Evolutionary conservation across 2,888 invertebrate species (phyloP), one percentile per base, ranked within the genome.

Genomic region (Cosmopolites sordidus): DNA sequence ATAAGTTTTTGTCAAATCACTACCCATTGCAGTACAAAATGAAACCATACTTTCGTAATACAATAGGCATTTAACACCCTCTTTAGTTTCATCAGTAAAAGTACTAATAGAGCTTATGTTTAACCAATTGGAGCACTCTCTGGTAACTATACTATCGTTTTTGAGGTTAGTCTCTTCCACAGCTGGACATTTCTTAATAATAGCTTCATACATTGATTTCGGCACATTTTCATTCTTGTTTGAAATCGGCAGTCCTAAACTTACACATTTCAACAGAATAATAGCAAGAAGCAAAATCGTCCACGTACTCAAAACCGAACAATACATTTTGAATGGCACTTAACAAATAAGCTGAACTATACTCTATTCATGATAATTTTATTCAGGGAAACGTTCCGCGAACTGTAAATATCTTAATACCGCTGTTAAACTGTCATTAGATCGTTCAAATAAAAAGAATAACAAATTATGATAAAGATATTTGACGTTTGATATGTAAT

Each of bases 1-100:
- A 14, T 39, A 18, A n/a, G 29, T 47, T 17, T 4, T 11, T 12
- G 43, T 12, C 22, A 22, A 8, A 49, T 43, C 2, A 54, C 48
- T 43, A 9, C 51, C 51, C 29, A 54, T 38, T 6, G 46, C 42
- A 16, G 39, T 51, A 51, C 64, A 64, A 48, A 60, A 62, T 18
- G 54, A 39, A 15, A 52, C 39, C 11, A 66, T 56, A 43, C 56
- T 54, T 47, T 66, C 61, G 48, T 59, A 61, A 51, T 62, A 63
- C 4, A 66, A 33, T 18, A 62, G 43, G 53, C 68, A 69, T 37
- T 58, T 43, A n/a, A 60, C 46, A 42, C 65, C 54, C 9, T 54
- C 33, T 22, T 43, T 43, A 33, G 51, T 57, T 11, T 40, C 30
- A 5, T 40, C 14, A 4, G 41, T 45, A 22, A 61, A 22, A 1